Percentiles rank a stretch among this genome's conserved stretches.
phyloP scores from a whole-genome alignment of 1,140 invertebrate species.

The Araneus ventricosus region DNA sequence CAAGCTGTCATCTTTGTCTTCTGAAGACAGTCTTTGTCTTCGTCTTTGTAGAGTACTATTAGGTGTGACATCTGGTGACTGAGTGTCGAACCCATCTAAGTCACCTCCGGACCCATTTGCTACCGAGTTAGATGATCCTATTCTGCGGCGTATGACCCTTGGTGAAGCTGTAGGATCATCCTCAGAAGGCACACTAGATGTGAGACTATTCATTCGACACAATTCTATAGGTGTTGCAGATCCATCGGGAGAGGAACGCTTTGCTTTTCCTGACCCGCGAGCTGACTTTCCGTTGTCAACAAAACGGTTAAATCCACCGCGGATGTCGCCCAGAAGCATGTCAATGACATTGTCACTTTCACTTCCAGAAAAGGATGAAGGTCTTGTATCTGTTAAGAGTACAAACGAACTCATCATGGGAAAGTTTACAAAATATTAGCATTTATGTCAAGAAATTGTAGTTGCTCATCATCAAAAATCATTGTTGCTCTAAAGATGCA shows the following conservation, averaged over 20 bases:
- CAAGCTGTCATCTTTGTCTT: constrained; percentile 89
- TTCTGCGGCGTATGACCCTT: constrained; percentile 82
- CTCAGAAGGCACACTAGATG: constrained; percentile 83
- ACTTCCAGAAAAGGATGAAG: constrained; percentile 60
- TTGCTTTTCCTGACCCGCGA: constrained; percentile 3
- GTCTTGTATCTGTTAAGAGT: constrained; percentile 54
- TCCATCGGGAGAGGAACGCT: constrained; percentile 44
- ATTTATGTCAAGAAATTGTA: background rate
- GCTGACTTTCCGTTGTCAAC: constrained; percentile 29
- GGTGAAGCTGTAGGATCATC: constrained; percentile 78
- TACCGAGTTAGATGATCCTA: constrained; percentile 76
- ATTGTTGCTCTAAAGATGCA: too few relatives aligned
- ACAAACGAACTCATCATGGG: too few relatives aligned
- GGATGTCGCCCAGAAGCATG: constrained; percentile 87
- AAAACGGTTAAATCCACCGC: constrained; percentile 82
- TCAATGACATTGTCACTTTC: constrained; percentile 86
- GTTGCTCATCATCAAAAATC: too few relatives aligned
- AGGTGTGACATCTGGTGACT: constrained; percentile 88
- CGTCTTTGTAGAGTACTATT: constrained; percentile 91
- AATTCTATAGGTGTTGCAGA: constrained; percentile 36
- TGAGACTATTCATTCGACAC: constrained; percentile 78
- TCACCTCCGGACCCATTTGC: constrained; percentile 79
- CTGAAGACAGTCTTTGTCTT: constrained; percentile 88
- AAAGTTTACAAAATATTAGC: background rate
- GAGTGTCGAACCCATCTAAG: constrained; percentile 80